Evolutionary conservation across 30 jellyfish, hydroid and myxozoan genomes (phyloP).

Genomic region (Aurelia sp.): DNA sequence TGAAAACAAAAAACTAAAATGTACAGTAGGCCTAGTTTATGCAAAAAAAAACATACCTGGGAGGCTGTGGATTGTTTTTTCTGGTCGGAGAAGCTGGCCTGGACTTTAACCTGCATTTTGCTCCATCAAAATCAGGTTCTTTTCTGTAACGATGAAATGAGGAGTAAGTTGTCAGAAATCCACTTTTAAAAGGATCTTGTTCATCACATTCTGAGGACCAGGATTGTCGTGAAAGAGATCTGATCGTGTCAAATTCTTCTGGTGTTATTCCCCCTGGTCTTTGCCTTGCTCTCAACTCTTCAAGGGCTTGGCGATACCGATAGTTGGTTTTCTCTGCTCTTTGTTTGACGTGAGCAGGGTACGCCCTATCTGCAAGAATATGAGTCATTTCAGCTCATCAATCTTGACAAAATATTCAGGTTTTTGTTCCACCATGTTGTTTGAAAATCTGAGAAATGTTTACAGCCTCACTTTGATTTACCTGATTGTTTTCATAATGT

Average conservation of each 20-base stretch:
- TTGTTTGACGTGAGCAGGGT: constrained; percentile 26
- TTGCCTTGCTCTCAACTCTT: constrained; percentile 52
- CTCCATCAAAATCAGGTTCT: constrained; percentile 35
- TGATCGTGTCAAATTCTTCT: constrained; percentile 55
- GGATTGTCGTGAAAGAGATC: constrained; percentile 72
- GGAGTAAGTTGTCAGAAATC: constrained; percentile 64
- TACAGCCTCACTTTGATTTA: too few relatives aligned
- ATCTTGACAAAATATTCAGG: too few relatives aligned
- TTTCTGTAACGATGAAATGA: constrained; percentile 49
- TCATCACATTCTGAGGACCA: constrained; percentile 75
- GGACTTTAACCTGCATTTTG: constrained; percentile 52
- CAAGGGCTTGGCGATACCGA: constrained; percentile 43
- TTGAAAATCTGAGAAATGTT: background rate
- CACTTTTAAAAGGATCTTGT: constrained; percentile 41
- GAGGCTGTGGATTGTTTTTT: constrained; percentile 78
- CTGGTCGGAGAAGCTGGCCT: constrained; percentile 80
- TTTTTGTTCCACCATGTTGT: too few relatives aligned
- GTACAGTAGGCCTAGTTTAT: too few relatives aligned
- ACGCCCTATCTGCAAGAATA: constrained; percentile 41
- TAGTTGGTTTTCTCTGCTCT: constrained; percentile 31
- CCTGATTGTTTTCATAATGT: too few relatives aligned
- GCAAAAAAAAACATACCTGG: too few relatives aligned
- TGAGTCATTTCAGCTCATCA: constrained; percentile 41
- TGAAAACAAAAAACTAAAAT: too few relatives aligned
- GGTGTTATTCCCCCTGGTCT: constrained; percentile 63